Base-by-base conservation (phyloP, 2,797 vertebrate genomes). In the Alectoris magna region DNA sequence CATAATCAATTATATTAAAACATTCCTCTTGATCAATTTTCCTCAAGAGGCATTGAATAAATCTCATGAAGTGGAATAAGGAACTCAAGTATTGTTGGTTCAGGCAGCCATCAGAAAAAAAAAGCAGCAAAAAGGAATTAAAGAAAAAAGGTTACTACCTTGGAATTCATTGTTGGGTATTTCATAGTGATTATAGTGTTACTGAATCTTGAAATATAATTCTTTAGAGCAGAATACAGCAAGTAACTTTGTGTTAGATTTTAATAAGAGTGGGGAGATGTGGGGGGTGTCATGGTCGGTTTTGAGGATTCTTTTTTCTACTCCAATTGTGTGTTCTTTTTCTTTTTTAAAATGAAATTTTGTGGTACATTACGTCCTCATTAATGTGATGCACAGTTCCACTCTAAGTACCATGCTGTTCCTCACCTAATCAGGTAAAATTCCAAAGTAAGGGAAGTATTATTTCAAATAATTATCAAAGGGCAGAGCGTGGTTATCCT, bases 1-100 rank as follows among this genome's bases (percentile, higher is more conserved):
- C 60, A 69, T 64, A 55, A 80, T 77, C 46, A 76, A 14, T 77
- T 84, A 41, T n/a, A 68, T 58, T 46, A 68, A 72, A 73, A 56
- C n/a, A 77, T 72, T 76, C 16, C 6, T 59, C 31, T 77, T 49
- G 34, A 66, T 80, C 63, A 64, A 10, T 73, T 72, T 39, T 63
- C 43, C 22, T 81, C 34, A 69, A 49, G 31, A 70, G 51, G 4
- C 1, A 3, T 17, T 58, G 44, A 66, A 56, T 78, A 77, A 67
- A 59, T 29, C 16, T 49, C 48, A 43, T 23, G 26, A 86, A 77
- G 29, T 3, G 4, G 48, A 91, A 55, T 5, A 77, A 69, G 12
- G 7, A 73, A 2, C 8, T 17, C 3, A 41, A 13, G 5, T 73
- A 36, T 5, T 0, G 0, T 1, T 62, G 21, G n/a, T 79, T 27